Conservation (phyloP, 2,888 invertebrate species). For the Anthoptus insignis region DNA sequence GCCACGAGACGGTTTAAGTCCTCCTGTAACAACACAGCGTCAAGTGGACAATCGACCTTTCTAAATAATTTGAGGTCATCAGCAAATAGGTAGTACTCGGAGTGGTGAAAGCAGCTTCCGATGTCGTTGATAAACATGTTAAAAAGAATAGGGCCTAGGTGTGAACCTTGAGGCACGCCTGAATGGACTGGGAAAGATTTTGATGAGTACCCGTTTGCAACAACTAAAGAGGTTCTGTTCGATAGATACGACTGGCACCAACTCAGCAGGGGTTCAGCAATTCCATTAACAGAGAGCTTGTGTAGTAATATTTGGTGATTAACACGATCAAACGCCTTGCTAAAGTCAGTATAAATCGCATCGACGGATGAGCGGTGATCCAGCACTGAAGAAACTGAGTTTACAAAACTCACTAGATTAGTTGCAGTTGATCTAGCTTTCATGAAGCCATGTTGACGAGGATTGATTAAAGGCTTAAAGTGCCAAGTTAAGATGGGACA, state of each 20-base stretch:
- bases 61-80: too few relatives aligned
- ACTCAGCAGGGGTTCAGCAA: too few relatives aligned
- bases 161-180: background rate
- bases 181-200: background rate
- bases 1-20: background rate
- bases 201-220: background rate
- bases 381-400: background rate
- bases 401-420: background rate
- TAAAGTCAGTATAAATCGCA: background rate
- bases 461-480: background rate
- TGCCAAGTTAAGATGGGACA: background rate
- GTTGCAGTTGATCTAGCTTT: background rate
- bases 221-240: background rate
- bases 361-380: background rate
- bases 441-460: background rate
- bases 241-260: background rate
- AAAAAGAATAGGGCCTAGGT: background rate
- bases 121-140: too few relatives aligned
- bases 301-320: too few relatives aligned
- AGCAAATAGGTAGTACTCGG: too few relatives aligned
- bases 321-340: background rate
- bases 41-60: too few relatives aligned
- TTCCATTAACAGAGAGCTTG: too few relatives aligned
- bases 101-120: too few relatives aligned
- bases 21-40: background rate